phyloP scores from a whole-genome alignment of 2,888 invertebrate species.

The Pachliopta kotzebuea region DNA sequence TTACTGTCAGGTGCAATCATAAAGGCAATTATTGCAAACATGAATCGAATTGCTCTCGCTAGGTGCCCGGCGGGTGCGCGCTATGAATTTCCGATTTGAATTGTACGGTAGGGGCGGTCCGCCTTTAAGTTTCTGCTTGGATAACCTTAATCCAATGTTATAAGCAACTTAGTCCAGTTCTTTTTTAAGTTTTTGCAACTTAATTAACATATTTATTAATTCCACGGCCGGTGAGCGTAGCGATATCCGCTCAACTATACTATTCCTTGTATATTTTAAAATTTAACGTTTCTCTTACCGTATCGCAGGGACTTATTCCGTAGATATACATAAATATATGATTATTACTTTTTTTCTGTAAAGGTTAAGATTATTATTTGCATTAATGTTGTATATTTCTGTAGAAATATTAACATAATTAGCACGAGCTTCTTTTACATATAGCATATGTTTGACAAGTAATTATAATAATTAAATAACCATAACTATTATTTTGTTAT shows the following conservation, averaged over 20 bases:
- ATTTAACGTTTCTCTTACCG: neutral
- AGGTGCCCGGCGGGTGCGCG: neutral
- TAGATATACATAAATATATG: no score
- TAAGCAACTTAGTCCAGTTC: conserved; percentile 18
- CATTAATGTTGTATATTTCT: no score
- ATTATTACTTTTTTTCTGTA: no score
- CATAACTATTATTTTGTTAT: no score
- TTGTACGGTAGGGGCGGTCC: conserved; percentile 12
- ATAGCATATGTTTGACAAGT: no score
- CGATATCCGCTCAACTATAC: conserved; percentile 4
- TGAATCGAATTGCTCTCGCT: neutral
- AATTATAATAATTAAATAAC: no score
- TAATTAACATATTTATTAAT: conserved; percentile 42
- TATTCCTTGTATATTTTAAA: neutral
- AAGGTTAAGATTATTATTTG: no score
- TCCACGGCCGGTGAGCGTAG: conserved; percentile 27
- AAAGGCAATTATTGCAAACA: conserved; percentile 17
- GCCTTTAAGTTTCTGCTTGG: conserved; percentile 41
- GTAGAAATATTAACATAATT: no score
- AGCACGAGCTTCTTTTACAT: no score
- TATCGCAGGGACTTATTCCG: no score
- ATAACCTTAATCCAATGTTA: conserved; percentile 39
- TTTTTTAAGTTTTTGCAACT: conserved; percentile 34
- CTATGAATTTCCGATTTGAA: conserved; percentile 11
- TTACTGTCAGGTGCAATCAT: conserved; percentile 11